Evolutionary conservation across 2,113 vertebrate genomes (phyloP).

Genomic region (Rattus norvegicus): GRCr8 NC_086039.1:106482501-106483000

Average conservation of each 20-base stretch:
- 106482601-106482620: neutral
- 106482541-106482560: neutral
- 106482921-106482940: neutral
- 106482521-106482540: neutral
- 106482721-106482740: too few species aligned
- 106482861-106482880: neutral
- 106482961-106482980: neutral
- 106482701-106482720: too few species aligned
- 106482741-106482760: too few species aligned
- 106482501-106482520: neutral
- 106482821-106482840: too few species aligned
- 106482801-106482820: too few species aligned
- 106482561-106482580: neutral
- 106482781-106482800: too few species aligned
- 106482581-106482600: neutral
- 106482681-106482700: neutral
- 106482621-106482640: neutral
- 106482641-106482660: neutral
- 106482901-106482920: neutral
- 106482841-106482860: neutral
- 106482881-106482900: neutral
- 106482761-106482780: too few species aligned
- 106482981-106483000: neutral
- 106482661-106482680: neutral
- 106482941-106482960: neutral